A percentile compares a stretch with the other conserved stretches of the same genome.
These are phyloP conservation scores for Neoarius graeffei DNA, from an alignment of 2,113 vertebrate genomes.

Conservation along the genomic window DNA sequence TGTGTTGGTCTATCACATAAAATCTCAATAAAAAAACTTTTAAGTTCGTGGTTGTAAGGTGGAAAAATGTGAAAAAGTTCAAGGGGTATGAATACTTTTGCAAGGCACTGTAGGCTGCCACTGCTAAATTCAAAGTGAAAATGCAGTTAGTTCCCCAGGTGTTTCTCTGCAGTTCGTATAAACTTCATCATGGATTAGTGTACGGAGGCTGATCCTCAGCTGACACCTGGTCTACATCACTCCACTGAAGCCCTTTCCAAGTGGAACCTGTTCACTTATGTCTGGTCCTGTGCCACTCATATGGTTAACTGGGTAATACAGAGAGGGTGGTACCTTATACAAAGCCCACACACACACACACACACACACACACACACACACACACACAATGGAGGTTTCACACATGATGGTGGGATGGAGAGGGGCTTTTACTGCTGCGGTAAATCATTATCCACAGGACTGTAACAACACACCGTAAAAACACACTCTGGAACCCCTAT, in stretches of 20 bases:
- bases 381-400: neutral
- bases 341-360: slow-evolving; percentile 23
- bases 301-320: slow-evolving; percentile 24
- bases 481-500: slow-evolving; percentile 47
- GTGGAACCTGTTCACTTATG: slow-evolving; percentile 33
- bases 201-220: slow-evolving; percentile 18
- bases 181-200: slow-evolving; percentile 9
- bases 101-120: no score
- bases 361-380: neutral
- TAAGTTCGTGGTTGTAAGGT: no score
- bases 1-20: no score
- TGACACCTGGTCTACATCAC: slow-evolving; percentile 35
- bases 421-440: slow-evolving; percentile 53
- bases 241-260: slow-evolving; percentile 21
- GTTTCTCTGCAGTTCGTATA: slow-evolving; percentile 17
- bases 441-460: slow-evolving; percentile 57
- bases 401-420: slow-evolving; percentile 32
- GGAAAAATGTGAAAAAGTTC: no score
- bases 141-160: neutral
- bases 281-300: slow-evolving; percentile 42
- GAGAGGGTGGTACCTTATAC: slow-evolving; percentile 11
- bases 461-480: slow-evolving; percentile 58
- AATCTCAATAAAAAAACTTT: no score
- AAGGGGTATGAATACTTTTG: no score
- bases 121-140: slow-evolving; percentile 17